Percentiles rank a stretch among this genome's conserved stretches.
Evolutionary conservation across 2,797 vertebrate genomes (phyloP).

Genomic region (Gymnocypris eckloni): DNA sequence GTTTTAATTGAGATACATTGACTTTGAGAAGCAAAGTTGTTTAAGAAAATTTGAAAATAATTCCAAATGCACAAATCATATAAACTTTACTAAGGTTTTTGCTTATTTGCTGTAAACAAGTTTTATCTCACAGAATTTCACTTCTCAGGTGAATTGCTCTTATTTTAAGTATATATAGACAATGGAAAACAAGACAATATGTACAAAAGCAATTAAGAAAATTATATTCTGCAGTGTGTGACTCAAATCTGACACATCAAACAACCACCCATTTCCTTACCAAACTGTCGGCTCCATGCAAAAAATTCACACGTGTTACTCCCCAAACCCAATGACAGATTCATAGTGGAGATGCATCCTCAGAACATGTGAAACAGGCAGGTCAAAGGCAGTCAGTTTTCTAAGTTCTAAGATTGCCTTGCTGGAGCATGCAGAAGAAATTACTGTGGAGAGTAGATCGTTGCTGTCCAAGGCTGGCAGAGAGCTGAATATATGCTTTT

Average conservation of each 20-base stretch:
- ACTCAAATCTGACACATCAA: not conserved
- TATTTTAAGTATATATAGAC: not conserved
- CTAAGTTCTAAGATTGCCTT: not conserved
- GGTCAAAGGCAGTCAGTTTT: not conserved
- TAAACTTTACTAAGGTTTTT: not conserved
- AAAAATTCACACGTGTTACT: conserved; percentile 15
- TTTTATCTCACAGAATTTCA: not conserved
- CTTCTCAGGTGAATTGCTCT: not conserved
- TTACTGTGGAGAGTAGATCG: not conserved
- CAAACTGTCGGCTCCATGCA: not conserved
- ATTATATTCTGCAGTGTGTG: not conserved
- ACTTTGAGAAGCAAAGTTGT: not conserved
- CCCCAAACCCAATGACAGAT: conserved; percentile 16
- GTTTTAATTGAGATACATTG: not conserved
- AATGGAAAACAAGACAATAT: not conserved
- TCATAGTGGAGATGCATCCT: conserved; percentile 23
- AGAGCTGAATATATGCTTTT: not conserved
- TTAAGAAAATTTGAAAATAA: not conserved
- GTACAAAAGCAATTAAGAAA: not conserved
- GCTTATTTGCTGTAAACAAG: not conserved
- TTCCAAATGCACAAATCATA: not conserved
- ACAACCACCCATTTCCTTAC: conserved; percentile 6
- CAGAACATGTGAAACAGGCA: conserved; percentile 4
- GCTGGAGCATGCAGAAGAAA: not conserved
- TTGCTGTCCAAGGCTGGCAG: conserved; percentile 5